Percentiles rank a stretch among this genome's conserved stretches.
phyloP scores from a whole-genome alignment of 2,113 vertebrate species.

The Nyctereutes procyonoides region DNA sequence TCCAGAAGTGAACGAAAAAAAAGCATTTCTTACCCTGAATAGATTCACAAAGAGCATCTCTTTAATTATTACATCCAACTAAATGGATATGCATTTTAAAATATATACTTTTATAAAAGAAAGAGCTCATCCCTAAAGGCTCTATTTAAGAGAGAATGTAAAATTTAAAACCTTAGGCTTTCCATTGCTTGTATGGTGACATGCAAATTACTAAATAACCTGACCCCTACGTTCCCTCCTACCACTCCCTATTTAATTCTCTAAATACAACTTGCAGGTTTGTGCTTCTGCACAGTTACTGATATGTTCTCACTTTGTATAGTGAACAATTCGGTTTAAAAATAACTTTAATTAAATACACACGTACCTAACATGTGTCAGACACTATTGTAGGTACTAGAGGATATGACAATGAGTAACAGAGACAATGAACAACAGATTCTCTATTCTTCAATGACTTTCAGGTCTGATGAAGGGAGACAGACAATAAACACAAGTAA shows the following conservation, averaged over 20 bases:
- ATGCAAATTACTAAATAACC: neutral
- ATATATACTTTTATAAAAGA: neutral
- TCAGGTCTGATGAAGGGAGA: neutral
- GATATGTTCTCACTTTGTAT: neutral
- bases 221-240: neutral
- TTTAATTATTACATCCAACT: slow-evolving; percentile 41
- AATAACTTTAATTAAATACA: neutral
- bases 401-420: neutral
- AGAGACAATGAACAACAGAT: neutral
- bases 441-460: slow-evolving; percentile 9
- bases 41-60: neutral
- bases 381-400: neutral
- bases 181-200: neutral
- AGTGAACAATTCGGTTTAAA: neutral
- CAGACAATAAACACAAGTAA: neutral
- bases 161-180: neutral
- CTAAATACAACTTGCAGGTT: neutral
- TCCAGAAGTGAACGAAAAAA: slow-evolving; percentile 28
- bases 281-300: neutral
- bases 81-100: slow-evolving; percentile 21
- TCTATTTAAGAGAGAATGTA: neutral
- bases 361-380: neutral
- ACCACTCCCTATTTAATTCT: neutral
- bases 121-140: neutral
- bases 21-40: neutral